phyloP scores from a whole-genome alignment of 2,113 vertebrate genomes.

The Phodopus roborovskii region DNA sequence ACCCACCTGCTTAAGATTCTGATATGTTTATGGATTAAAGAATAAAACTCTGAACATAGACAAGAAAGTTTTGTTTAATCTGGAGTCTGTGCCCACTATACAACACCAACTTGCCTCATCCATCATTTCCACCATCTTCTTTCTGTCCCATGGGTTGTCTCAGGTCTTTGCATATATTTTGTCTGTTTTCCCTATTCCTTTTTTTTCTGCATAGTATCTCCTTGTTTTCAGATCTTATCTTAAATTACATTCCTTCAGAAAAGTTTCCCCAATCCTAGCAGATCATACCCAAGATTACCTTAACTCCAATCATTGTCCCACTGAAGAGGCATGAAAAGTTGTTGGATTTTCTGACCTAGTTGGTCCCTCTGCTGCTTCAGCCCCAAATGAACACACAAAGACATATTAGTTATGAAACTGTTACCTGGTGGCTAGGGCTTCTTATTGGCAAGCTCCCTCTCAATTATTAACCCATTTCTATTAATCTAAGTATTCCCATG shows the following conservation, averaged over 20 bases:
- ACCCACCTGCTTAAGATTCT: not conserved
- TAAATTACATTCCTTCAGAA: not conserved
- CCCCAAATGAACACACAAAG: too few species aligned
- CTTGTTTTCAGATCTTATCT: slow-evolving; percentile 24
- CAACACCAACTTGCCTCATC: not conserved
- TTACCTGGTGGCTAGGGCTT: too few species aligned
- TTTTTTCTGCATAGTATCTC: not conserved
- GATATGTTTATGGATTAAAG: not conserved
- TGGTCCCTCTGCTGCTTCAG: too few species aligned
- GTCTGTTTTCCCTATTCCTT: not conserved
- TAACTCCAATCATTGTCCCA: not conserved
- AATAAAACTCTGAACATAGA: not conserved
- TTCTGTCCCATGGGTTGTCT: not conserved
- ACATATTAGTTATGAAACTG: too few species aligned
- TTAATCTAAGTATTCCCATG: too few species aligned
- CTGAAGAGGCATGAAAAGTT: not conserved
- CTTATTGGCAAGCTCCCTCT: too few species aligned
- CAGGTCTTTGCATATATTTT: not conserved
- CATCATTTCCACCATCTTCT: not conserved
- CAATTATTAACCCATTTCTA: too few species aligned
- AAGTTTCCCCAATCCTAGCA: not conserved
- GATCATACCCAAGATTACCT: not conserved
- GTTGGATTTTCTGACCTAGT: too few species aligned
- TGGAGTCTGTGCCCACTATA: not conserved
- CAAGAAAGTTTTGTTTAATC: not conserved